Base-by-base conservation (phyloP, 1,140 invertebrate species). In the Drosophila mayri region DNA sequence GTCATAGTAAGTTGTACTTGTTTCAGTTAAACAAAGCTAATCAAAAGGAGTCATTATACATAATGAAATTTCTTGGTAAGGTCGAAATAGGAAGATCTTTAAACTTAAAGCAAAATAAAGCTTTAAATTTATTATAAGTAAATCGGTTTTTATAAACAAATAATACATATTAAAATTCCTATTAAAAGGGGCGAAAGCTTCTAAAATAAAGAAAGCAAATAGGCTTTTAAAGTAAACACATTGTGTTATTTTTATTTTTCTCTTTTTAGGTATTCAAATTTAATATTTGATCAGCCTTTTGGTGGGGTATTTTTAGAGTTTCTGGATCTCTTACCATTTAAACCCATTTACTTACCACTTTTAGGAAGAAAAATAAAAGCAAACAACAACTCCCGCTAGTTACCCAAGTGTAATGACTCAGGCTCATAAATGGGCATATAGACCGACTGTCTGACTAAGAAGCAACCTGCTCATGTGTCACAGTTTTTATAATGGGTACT, bases 391-490 rank as follows among this genome's bases (percentile, higher is more conserved):
- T 43, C 41, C 28, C 41, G 52, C 30, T 14, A 28, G 30, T 37
- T 52, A 25, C 30, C 22, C 47, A 70, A 58, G 71, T 72, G 55
- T 46, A 58, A 73, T 60, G 70, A 75, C 70, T 74, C 14, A 41
- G 12, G n/a, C 61, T 46, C 46, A 55, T 61, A 76, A 54, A 55
- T 77, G 63, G 73, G 46, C 68, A 72, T 72, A 49, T 67, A 77
- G 70, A 67, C 38, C 61, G 44, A 46, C 6, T 46, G n/a, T 25
- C n/a, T 47, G 44, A 16, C 46, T 50, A 58, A 18, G 57, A 57
- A 59, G 22, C 52, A 85, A 88, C 83, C 79, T 86, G 83, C 70
- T 79, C 59, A 46, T 74, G 52, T 81, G 75, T 80, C 73, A 78
- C 65, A 84, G 70, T 82, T 77, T 76, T 79, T 22, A 54, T 22